Conservation (phyloP, 2,888 invertebrate genomes). For the Metellina segmentata region DNA sequence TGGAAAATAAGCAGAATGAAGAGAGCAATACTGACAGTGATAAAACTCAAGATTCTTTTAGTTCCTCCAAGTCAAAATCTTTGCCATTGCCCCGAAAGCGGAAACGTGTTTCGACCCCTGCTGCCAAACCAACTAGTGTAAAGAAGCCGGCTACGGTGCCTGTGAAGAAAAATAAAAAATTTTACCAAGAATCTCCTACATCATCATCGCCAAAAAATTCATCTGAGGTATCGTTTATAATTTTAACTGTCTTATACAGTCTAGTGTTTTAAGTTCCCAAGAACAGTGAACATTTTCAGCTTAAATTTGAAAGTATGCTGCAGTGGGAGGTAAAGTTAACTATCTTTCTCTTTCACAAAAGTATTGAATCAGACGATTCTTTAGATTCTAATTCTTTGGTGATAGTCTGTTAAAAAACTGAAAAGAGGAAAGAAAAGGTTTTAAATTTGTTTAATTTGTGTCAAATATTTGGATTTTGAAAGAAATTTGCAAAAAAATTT, state of each 20-base stretch:
- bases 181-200: constrained; percentile 77
- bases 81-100: constrained; percentile 25
- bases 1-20: not conserved
- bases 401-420: too few species aligned
- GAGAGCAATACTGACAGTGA: constrained; percentile 1
- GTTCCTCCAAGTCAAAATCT: constrained; percentile 45
- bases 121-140: constrained; percentile 42
- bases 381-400: too few species aligned
- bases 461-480: too few species aligned
- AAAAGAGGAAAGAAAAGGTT: too few species aligned
- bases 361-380: too few species aligned
- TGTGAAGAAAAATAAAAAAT: constrained; percentile 69
- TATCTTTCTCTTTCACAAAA: too few species aligned
- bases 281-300: not conserved
- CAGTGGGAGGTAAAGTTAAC: too few species aligned
- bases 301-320: too few species aligned
- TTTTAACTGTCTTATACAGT: not conserved
- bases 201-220: constrained; percentile 76
- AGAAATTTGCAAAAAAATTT: too few species aligned
- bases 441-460: too few species aligned
- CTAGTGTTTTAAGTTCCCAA: not conserved
- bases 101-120: constrained; percentile 13
- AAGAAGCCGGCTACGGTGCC: constrained; percentile 66
- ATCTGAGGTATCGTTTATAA: constrained; percentile 34
- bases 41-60: not conserved